Base-by-base conservation (phyloP, 2,113 vertebrate species). In the Prolemur simus region DNA sequence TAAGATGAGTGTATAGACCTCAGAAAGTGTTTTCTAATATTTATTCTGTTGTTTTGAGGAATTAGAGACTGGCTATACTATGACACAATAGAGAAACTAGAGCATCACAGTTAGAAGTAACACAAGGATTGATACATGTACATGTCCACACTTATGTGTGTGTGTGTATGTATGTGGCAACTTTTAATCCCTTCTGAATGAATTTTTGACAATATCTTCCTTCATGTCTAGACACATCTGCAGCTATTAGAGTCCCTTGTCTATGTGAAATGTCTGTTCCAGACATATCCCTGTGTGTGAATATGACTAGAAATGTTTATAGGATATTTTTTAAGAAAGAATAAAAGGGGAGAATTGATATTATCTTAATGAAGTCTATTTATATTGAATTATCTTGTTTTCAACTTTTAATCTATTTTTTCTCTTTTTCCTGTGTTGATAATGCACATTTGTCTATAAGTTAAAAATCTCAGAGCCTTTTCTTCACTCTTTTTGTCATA, bases 321-420 rank as follows among this genome's bases (percentile, higher is more conserved):
- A 86, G 32, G 8, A 49, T 85, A 71, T 69, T 69, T 69, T 69
- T 78, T 87, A 78, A 73, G 64, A 95, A 84, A 78, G 29, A 83
- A 64, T 9, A 91, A 91, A 88, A 68, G 29, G n/a, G 11, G 77
- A 95, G 49, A 96, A 82, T 32, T 87, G 37, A 68, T 73, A 74
- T 5, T 52, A 63, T 81, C 54, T 85, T 93, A 88, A 80, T 63
- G 49, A 91, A 93, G 13, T 20, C 76, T 90, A 68, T 69, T 37
- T 88, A 87, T 86, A 95, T 52, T 17, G 71, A 39, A 81, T n/a
- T 91, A 6, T 89, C 64, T 68, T 37, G 3, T 52, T 39, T 93
- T 93, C 14, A 68, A 84, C 71, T 91, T 4, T 87, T 91, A 71
- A 34, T 47, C 58, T 95, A 91, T 14, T 56, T 95, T 92, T 77